Percentiles rank a stretch among this genome's conserved stretches.
Evolutionary conservation across 2,113 vertebrate species (phyloP).

Genomic region (Oplegnathus fasciatus): DNA sequence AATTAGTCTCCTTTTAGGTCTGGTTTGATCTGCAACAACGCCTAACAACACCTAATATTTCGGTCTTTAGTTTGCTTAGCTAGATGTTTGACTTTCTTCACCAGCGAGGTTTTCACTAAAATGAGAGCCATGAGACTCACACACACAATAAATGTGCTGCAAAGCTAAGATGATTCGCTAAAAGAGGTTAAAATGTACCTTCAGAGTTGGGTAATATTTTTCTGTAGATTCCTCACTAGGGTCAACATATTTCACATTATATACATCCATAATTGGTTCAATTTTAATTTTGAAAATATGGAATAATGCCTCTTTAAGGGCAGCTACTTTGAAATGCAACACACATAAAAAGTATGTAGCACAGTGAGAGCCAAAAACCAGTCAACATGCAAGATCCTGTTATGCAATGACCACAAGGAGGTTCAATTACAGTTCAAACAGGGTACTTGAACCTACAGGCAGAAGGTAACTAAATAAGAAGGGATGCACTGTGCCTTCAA

Average conservation of each 20-base stretch:
- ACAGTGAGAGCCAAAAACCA: conserved; percentile 22
- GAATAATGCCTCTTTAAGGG: neutral
- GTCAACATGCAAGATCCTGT: conserved; percentile 44
- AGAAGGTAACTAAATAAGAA: conserved; percentile 4
- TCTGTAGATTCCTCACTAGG: neutral
- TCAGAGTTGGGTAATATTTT: neutral
- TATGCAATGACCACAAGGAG: conserved; percentile 41
- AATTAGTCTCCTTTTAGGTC: neutral
- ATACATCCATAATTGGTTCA: neutral
- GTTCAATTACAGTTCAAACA: conserved; percentile 44
- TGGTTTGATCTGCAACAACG: neutral
- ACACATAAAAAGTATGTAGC: neutral
- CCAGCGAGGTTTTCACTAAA: too few relatives aligned
- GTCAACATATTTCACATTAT: neutral
- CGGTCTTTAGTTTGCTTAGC: too few relatives aligned
- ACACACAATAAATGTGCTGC: neutral
- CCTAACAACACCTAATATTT: too few relatives aligned
- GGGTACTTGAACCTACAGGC: conserved; percentile 23
- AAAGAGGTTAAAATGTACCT: neutral
- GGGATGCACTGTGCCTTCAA: conserved; percentile 1
- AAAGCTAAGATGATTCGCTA: neutral
- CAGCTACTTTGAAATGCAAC: neutral
- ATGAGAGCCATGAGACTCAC: too few relatives aligned
- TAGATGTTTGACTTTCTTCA: too few relatives aligned
- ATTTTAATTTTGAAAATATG: neutral